Conservation (phyloP, 2,888 invertebrate species). For the Dorcus parallelipipedus region DNA sequence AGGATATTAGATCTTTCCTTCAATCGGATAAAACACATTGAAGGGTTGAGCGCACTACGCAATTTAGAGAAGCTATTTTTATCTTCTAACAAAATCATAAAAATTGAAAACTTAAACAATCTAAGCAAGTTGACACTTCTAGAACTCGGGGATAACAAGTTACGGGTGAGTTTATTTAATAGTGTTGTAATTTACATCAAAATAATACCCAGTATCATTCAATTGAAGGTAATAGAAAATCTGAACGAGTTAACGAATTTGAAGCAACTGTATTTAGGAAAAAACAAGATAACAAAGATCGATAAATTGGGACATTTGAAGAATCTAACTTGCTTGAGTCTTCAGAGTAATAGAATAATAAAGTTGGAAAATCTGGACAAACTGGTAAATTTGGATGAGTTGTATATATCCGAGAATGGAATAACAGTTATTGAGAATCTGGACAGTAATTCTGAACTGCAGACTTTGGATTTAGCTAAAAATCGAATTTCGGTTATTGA, state of each 20-base stretch:
- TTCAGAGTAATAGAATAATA: slow-evolving; percentile 87
- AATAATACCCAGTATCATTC: not conserved
- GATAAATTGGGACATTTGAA: slow-evolving; percentile 72
- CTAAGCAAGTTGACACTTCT: slow-evolving; percentile 76
- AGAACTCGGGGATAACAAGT: slow-evolving; percentile 93
- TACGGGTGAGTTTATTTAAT: slow-evolving; percentile 60
- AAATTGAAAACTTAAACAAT: slow-evolving; percentile 84
- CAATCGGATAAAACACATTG: slow-evolving; percentile 85
- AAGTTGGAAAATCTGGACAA: slow-evolving; percentile 81
- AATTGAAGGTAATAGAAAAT: slow-evolving; percentile 75
- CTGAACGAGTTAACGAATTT: slow-evolving; percentile 72
- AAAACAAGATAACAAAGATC: slow-evolving; percentile 90
- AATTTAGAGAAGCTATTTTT: slow-evolving; percentile 82
- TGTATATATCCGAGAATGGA: slow-evolving; percentile 90
- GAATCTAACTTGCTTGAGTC: slow-evolving; percentile 75
- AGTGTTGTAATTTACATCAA: not conserved
- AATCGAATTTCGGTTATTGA: slow-evolving; percentile 80
- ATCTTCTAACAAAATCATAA: slow-evolving; percentile 83
- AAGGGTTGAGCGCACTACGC: slow-evolving; percentile 70
- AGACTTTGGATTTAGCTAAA: slow-evolving; percentile 86
- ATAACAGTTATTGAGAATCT: slow-evolving; percentile 78
- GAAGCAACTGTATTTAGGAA: slow-evolving; percentile 82
- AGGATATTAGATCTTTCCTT: slow-evolving; percentile 93
- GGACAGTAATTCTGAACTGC: slow-evolving; percentile 64
- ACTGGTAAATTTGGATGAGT: slow-evolving; percentile 68